Evolutionary conservation across 2,113 vertebrate genomes (phyloP), one percentile per base, ranked within the genome.

Genomic region (Oreochromis spilurus): DNA sequence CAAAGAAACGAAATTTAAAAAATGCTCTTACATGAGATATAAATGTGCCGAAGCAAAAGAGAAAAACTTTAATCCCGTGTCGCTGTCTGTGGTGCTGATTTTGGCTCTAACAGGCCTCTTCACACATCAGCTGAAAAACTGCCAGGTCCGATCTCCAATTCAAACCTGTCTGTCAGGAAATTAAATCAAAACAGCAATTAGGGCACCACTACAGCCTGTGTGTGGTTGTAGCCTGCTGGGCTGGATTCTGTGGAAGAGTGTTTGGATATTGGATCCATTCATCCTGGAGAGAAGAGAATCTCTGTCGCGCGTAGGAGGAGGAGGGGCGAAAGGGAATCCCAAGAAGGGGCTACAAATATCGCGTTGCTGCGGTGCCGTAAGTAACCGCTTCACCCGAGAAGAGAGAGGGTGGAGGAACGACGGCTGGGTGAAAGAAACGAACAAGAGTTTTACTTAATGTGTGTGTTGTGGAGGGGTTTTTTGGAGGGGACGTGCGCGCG

Each of bases 271-370:
- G 52, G 52, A 83, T 87, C 58, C 83, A 53, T 79, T 93, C 81
- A 89, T 21, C 17, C 17, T 2, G 50, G 78, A 50, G 65, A 81
- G 53, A 38, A 77, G 45, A 52, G 53, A 1, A 29, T 1, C 43
- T 52, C 77, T 8, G 65, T 26, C 26, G 62, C 13, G 78, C 4
- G 58, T 17, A 43, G 79, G 9, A 45, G 79, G 34, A 93, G 93
- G 94, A 93, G 92, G 87, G 84, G 88, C 93, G 54, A 83, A 13
- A 91, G 93, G 93, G 94, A 94, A 90, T 91, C 93, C 92, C 91
- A 82, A 84, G 81, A 90, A 93, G 87, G 85, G 93, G 86, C 84
- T 84, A 93, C 91, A 93, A 91, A 92, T 92, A 92, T 95, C 89
- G 91, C 91, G 93, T 94, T 90, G 83, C 92, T 86, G 90, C 81